Conservation (phyloP, 1,140 invertebrate species). For the Bombus ignitus region DNA sequence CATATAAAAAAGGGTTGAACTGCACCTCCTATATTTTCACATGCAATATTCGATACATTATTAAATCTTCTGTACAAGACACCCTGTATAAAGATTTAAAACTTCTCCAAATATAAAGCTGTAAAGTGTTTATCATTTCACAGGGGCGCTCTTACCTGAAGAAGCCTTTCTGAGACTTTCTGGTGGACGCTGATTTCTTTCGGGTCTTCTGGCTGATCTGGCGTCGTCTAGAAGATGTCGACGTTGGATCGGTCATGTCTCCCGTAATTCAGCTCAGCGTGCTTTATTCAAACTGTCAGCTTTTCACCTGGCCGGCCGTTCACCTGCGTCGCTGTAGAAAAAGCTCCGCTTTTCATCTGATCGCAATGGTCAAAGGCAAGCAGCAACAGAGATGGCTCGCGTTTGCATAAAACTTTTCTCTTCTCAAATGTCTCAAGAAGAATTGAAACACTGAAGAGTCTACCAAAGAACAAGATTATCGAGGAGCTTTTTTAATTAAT, state of each 20-base stretch:
- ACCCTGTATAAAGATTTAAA: neutral
- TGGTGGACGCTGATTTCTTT: neutral
- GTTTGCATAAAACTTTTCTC: constrained; percentile 17
- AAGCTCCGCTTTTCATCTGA: neutral
- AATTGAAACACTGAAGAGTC: neutral
- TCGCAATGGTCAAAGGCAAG: too few species aligned
- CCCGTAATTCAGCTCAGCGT: constrained; percentile 8
- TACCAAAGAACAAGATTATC: neutral
- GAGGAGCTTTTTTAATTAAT: neutral
- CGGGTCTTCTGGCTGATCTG: neutral
- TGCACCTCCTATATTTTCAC: too few species aligned
- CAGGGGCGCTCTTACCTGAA: constrained; percentile 3
- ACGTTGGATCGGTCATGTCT: constrained; percentile 33
- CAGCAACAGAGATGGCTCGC: neutral
- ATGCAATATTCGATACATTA: neutral
- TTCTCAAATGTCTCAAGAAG: neutral
- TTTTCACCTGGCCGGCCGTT: constrained; percentile 36
- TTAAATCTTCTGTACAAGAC: neutral
- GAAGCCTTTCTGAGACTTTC: neutral
- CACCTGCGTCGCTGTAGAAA: constrained; percentile 19
- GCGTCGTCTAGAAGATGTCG: neutral
- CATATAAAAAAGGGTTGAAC: neutral
- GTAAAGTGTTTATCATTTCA: neutral
- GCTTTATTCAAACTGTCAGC: constrained; percentile 39
- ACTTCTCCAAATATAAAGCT: neutral